phyloP scores from a whole-genome alignment of 2,113 vertebrate species.

The Corythornis madagascariensis region DNA sequence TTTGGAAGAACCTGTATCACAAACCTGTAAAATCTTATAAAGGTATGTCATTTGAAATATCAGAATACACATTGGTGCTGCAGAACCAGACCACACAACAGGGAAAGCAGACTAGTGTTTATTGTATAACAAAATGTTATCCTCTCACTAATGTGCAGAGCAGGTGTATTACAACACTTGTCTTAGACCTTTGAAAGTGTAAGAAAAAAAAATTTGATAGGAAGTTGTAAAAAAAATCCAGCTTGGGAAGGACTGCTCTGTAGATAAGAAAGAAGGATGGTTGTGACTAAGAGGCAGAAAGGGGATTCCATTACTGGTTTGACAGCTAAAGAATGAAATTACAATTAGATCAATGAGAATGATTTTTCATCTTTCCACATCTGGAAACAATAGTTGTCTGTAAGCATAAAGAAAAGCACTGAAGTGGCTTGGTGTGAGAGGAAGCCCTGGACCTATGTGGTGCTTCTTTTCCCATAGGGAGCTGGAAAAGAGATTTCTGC shows the following conservation, averaged over 20 bases:
- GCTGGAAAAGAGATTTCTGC: neutral
- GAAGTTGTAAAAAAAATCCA: neutral
- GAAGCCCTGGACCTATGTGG: accelerated
- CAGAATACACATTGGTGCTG: neutral
- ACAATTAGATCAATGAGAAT: neutral
- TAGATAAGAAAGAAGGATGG: neutral
- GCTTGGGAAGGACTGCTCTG: neutral
- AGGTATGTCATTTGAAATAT: neutral
- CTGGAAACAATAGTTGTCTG: neutral
- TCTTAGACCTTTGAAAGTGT: neutral
- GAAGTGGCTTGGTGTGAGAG: neutral
- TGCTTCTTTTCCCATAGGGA: neutral
- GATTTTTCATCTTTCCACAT: neutral
- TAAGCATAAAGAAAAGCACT: neutral
- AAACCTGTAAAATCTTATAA: neutral
- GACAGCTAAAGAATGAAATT: neutral
- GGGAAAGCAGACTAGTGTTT: neutral
- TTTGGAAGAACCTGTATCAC: neutral
- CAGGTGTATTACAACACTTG: neutral
- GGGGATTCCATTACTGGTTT: neutral
- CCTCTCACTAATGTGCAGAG: neutral
- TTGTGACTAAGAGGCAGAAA: neutral
- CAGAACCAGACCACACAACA: neutral
- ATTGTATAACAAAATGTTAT: neutral
- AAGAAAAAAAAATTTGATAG: neutral